These are phyloP conservation scores for Scomber scombrus DNA, from an alignment of 2,113 vertebrate species.

Conservation along the genomic window DNA sequence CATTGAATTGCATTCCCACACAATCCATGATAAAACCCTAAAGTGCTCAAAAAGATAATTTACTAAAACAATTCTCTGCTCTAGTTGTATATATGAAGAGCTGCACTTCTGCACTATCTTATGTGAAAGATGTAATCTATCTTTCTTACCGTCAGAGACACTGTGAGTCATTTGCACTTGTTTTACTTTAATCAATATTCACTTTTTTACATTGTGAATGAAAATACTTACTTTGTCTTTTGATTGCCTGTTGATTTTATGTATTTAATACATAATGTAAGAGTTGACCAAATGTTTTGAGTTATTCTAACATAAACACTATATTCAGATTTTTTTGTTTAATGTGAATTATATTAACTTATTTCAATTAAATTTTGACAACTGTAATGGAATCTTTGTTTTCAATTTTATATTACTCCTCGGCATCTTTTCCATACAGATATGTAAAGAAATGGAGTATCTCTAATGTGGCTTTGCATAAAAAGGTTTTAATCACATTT, in stretches of 20 bases:
- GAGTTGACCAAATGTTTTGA: conserved; percentile 70
- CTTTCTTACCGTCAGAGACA: conserved; percentile 81
- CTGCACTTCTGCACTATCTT: conserved; percentile 76
- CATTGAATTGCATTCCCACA: conserved; percentile 53
- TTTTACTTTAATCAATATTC: conserved; percentile 57
- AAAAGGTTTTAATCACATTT: conserved; percentile 8
- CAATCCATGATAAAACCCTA: conserved; percentile 60
- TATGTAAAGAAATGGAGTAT: background rate
- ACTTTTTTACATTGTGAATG: conserved; percentile 56
- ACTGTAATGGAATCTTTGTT: background rate
- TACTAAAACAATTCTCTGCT: conserved; percentile 52
- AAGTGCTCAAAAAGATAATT: conserved; percentile 73
- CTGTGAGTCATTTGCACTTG: conserved; percentile 82
- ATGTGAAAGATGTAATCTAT: conserved; percentile 69
- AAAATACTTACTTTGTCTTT: conserved; percentile 40
- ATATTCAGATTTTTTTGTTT: conserved; percentile 47
- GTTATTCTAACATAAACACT: conserved; percentile 59
- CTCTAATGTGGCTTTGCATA: conserved; percentile 7
- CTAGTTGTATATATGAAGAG: conserved; percentile 64
- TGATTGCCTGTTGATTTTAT: conserved; percentile 48
- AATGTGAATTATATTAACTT: conserved; percentile 71
- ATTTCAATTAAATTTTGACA: conserved; percentile 73
- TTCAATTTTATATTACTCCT: background rate
- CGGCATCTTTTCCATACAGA: background rate
- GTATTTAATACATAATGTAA: conserved; percentile 60